A percentile compares a stretch with the other conserved stretches of the same genome.
Evolutionary conservation across 1,140 invertebrate genomes (phyloP).

Genomic region (Aphidius gifuensis): DNA sequence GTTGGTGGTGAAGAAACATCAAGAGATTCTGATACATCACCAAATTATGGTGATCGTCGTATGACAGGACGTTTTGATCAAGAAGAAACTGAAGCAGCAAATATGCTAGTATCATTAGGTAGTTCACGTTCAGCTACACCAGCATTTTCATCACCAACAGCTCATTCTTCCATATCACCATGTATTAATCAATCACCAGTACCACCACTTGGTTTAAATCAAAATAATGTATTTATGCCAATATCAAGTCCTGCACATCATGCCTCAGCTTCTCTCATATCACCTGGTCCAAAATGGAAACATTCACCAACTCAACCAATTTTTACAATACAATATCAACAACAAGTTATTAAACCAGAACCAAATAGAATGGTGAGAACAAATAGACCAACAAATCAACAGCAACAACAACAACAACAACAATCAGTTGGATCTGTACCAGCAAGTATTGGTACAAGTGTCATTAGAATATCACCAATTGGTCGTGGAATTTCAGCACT

Average conservation of each 20-base stretch:
- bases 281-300: slow-evolving; percentile 53
- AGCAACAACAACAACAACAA: slow-evolving; percentile 27
- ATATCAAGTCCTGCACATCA: slow-evolving; percentile 67
- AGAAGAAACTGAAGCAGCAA: slow-evolving; percentile 94
- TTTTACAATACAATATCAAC: slow-evolving; percentile 54
- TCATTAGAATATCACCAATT: slow-evolving; percentile 76
- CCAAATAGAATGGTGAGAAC: slow-evolving; percentile 50
- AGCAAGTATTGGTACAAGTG: slow-evolving; percentile 65
- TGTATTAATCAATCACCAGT: slow-evolving; percentile 67
- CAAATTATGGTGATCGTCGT: slow-evolving; percentile 69
- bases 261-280: slow-evolving; percentile 49
- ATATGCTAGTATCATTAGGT: slow-evolving; percentile 91
- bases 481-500: slow-evolving; percentile 36
- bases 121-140: slow-evolving; percentile 88
- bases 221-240: slow-evolving; percentile 82
- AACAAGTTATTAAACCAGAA: slow-evolving; percentile 63
- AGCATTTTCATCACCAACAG: slow-evolving; percentile 77
- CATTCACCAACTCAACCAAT: slow-evolving; percentile 54
- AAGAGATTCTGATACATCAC: slow-evolving; percentile 83
- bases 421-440: slow-evolving; percentile 40
- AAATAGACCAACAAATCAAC: slow-evolving; percentile 36
- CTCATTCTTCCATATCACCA: slow-evolving; percentile 63
- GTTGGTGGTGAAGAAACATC: slow-evolving; percentile 86
- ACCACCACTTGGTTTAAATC: slow-evolving; percentile 58
- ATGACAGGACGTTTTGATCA: slow-evolving; percentile 79